These are phyloP conservation scores for Erinaceus europaeus DNA, from an alignment of 2,113 vertebrate species.

Conservation along the genomic window DNA sequence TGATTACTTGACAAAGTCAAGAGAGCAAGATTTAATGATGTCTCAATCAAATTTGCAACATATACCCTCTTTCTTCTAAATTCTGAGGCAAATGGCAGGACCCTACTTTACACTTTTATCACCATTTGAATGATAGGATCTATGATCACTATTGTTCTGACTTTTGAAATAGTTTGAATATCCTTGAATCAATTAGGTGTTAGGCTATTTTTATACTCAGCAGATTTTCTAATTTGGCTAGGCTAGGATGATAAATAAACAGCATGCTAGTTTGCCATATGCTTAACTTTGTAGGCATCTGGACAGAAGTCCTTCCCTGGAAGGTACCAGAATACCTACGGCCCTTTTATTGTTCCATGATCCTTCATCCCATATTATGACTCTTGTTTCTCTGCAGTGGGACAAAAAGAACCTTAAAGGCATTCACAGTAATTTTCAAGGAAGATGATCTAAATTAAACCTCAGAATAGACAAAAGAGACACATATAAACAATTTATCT, in stretches of 20 bases:
- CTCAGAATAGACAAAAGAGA: background rate
- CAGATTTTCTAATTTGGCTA: background rate
- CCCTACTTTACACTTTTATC: background rate
- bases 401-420: background rate
- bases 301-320: background rate
- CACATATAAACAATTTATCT: background rate
- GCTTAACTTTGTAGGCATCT: background rate
- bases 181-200: background rate
- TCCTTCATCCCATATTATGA: background rate
- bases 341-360: background rate
- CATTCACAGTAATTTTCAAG: background rate
- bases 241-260: background rate
- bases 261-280: background rate
- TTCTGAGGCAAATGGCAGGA: background rate
- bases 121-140: background rate
- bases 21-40: background rate
- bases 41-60: background rate
- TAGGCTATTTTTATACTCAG: background rate
- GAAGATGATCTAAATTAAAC: background rate
- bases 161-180: constrained; percentile 2
- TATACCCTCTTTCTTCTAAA: background rate
- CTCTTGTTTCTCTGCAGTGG: background rate
- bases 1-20: background rate
- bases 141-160: background rate
- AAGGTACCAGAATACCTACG: background rate